Conservation (phyloP, 2,888 invertebrate genomes). For the Colletes collaris region DNA sequence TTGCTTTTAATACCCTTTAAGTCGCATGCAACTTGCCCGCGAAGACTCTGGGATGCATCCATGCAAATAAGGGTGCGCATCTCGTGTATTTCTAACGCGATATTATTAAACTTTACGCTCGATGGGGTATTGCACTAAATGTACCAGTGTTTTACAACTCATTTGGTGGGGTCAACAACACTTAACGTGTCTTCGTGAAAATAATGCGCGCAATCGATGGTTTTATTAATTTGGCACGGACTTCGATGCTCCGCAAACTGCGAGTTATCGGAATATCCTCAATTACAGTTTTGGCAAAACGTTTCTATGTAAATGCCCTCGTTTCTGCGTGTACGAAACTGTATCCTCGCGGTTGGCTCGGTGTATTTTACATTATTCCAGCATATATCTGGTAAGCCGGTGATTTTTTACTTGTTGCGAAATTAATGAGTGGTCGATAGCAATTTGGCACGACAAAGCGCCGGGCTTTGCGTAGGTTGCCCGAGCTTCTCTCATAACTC, state of each 20-base stretch:
- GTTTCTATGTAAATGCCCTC: slow-evolving; percentile 24
- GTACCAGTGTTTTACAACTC: too few relatives aligned
- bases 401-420: slow-evolving; percentile 58
- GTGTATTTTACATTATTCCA: slow-evolving; percentile 43
- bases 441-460: slow-evolving; percentile 42
- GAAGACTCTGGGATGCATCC: too few relatives aligned
- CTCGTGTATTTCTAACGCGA: too few relatives aligned
- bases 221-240: slow-evolving; percentile 51
- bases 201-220: slow-evolving; percentile 12
- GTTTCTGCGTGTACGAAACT: neutral
- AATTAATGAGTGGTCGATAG: slow-evolving; percentile 57
- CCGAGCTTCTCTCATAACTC: slow-evolving; percentile 9
- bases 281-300: slow-evolving; percentile 41
- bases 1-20: too few relatives aligned
- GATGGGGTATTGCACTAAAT: too few relatives aligned
- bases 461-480: neutral
- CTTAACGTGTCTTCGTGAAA: neutral
- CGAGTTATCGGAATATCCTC: slow-evolving; percentile 38
- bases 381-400: slow-evolving; percentile 24
- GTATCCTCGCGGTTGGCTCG: slow-evolving; percentile 11
- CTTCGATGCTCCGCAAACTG: slow-evolving; percentile 34
- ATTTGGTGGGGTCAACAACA: too few relatives aligned
- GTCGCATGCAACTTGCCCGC: too few relatives aligned
- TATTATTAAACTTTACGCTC: too few relatives aligned
- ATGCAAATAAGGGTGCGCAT: too few relatives aligned